Evolutionary conservation across 2,888 invertebrate species (phyloP).

Genomic region (Drosophila niveifrons): DNA sequence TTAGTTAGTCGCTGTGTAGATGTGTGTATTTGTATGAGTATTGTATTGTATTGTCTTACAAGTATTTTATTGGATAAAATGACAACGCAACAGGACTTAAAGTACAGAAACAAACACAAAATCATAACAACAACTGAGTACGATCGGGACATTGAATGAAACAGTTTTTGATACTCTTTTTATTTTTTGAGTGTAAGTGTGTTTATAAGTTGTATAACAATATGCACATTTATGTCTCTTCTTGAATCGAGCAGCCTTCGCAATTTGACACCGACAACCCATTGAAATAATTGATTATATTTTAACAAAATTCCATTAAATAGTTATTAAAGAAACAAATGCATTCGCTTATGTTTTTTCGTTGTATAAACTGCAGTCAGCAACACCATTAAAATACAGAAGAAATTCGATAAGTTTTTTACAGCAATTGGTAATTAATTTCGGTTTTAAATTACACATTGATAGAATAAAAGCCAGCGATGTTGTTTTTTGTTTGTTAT

Average conservation of each 20-base stretch:
- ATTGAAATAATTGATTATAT: background rate
- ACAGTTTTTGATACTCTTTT: slow-evolving; percentile 31
- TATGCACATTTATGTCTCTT: slow-evolving; percentile 13
- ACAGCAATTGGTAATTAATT: slow-evolving; percentile 4
- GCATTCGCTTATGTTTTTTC: background rate
- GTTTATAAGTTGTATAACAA: slow-evolving; percentile 2
- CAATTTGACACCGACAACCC: slow-evolving; percentile 3
- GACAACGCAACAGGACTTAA: slow-evolving; percentile 63
- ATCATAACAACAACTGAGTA: slow-evolving; percentile 66
- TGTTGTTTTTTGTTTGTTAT: slow-evolving; percentile 2
- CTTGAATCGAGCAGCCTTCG: slow-evolving; percentile 8
- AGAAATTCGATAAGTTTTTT: background rate
- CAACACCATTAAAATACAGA: slow-evolving; percentile 7
- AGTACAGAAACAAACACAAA: slow-evolving; percentile 48
- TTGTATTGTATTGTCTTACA: slow-evolving; percentile 21
- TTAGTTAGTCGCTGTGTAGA: slow-evolving; percentile 25
- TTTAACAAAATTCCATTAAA: background rate
- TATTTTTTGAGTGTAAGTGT: slow-evolving; percentile 10
- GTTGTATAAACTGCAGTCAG: background rate
- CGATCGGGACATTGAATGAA: slow-evolving; percentile 74
- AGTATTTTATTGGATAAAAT: slow-evolving; percentile 37
- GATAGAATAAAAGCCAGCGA: slow-evolving; percentile 11
- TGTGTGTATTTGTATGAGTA: slow-evolving; percentile 17
- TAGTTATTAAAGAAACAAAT: background rate
- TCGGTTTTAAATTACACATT: slow-evolving; percentile 4